Evolutionary conservation across 2,888 invertebrate species (phyloP).

Genomic region (Calameuta idolon): DNA sequence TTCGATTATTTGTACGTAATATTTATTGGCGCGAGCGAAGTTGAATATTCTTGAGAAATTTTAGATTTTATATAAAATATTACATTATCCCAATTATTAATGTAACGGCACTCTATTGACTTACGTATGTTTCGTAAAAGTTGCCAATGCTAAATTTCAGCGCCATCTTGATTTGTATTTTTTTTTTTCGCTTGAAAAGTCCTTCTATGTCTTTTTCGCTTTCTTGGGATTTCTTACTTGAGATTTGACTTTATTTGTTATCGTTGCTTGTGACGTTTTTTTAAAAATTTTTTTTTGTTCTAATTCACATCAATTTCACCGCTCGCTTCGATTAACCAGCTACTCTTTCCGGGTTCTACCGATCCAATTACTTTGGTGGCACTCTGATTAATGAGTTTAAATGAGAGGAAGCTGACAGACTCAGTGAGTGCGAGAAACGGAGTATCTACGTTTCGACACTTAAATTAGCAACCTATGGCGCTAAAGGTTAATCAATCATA

Average conservation of each 20-base stretch:
- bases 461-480: slow-evolving; percentile 66
- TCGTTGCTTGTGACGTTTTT: slow-evolving; percentile 31
- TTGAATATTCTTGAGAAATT: not conserved
- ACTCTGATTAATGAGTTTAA: slow-evolving; percentile 59
- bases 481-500: slow-evolving; percentile 62
- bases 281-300: not conserved
- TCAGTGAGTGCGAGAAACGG: slow-evolving; percentile 32
- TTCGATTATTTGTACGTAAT: not conserved
- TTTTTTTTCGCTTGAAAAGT: not conserved
- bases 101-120: slow-evolving; percentile 33
- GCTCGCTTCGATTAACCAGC: not conserved
- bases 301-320: not conserved
- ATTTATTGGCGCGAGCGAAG: not conserved
- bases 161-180: slow-evolving; percentile 39
- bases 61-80: not conserved
- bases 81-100: not conserved
- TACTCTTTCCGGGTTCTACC: slow-evolving; percentile 17
- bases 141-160: slow-evolving; percentile 62
- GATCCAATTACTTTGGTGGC: slow-evolving; percentile 53
- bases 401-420: slow-evolving; percentile 42
- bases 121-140: slow-evolving; percentile 64
- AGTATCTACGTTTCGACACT: slow-evolving; percentile 48
- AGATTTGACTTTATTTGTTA: slow-evolving; percentile 3
- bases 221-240: not conserved
- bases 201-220: not conserved